These are phyloP conservation scores for Todiramphus saurophagus DNA, from an alignment of 2,113 vertebrate genomes.

Conservation along the genomic window DNA sequence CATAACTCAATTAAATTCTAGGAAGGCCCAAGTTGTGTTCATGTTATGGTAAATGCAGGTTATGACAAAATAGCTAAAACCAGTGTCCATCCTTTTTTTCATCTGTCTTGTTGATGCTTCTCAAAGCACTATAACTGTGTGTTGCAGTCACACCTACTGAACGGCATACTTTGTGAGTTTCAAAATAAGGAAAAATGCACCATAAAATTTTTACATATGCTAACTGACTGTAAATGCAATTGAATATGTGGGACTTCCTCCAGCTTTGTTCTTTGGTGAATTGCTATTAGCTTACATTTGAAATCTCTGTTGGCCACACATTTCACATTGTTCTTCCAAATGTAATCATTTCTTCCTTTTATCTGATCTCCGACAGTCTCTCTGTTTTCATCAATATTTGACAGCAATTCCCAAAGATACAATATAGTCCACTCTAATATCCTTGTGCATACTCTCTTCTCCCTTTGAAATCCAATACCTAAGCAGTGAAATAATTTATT, in stretches of 20 bases:
- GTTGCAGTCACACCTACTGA: slow-evolving; percentile 59
- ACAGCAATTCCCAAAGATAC: slow-evolving; percentile 85
- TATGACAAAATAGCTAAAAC: background rate
- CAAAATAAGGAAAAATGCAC: slow-evolving; percentile 60
- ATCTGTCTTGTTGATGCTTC: background rate
- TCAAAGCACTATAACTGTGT: slow-evolving; percentile 6
- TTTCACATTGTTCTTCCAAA: slow-evolving; percentile 80
- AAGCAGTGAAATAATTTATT: slow-evolving; percentile 83
- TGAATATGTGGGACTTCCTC: slow-evolving; percentile 64
- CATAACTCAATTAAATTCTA: background rate
- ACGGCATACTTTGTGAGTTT: slow-evolving; percentile 45
- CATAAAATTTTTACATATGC: slow-evolving; percentile 71
- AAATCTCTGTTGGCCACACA: slow-evolving; percentile 77
- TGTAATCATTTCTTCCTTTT: slow-evolving; percentile 80
- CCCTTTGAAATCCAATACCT: slow-evolving; percentile 83
- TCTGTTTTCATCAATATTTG: slow-evolving; percentile 83
- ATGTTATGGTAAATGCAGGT: background rate
- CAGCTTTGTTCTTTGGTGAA: slow-evolving; percentile 74
- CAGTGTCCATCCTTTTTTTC: background rate
- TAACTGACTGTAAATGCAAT: slow-evolving; percentile 68
- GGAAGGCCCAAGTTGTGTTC: background rate
- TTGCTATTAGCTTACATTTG: slow-evolving; percentile 77
- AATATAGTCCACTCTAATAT: slow-evolving; percentile 79
- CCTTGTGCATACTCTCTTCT: slow-evolving; percentile 72
- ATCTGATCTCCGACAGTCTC: slow-evolving; percentile 80